Base-by-base conservation (phyloP, 2,113 vertebrate species). In the Bos javanicus region DNA sequence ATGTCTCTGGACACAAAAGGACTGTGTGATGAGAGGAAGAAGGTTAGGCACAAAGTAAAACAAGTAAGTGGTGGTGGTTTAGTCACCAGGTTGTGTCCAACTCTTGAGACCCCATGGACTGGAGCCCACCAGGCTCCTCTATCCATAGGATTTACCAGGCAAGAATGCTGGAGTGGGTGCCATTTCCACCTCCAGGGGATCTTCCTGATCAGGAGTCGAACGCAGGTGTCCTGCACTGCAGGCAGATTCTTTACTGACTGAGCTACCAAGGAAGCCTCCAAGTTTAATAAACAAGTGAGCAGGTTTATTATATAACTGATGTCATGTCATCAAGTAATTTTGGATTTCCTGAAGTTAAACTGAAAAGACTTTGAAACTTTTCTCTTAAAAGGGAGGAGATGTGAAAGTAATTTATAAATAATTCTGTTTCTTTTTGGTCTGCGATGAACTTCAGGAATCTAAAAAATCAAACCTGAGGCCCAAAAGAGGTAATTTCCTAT, bases 401-500 rank as follows among this genome's bases (percentile, higher is more conserved):
- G 5, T 57, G 28, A 91, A 94, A 89, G 46, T 86, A 81, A 88
- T 85, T 94, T 56, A 91, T 11, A 89, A 84, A 62, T n/a, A 56
- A 95, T 67, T 64, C 5, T 43, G 81, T 33, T 48, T 52, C 33
- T 17, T 91, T 54, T 10, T 90, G 16, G 74, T 80, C 88, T 52
- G 21, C 56, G 43, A 85, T 33, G 39, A 88, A 97, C 64, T 23
- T 56, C 48, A 94, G 90, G 96, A 94, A 81, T 62, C 74, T 90
- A 80, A 60, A 48, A 98, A 96, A 46, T 93, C 46, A 87, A 67
- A 82, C 26, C 19, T 91, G 43, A 6, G 39, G 23, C 28, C 46
- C 76, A 76, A 52, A 90, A 94, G 8, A 56, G 76, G 21, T 16
- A 46, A 71, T 80, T 97, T 91, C 83, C 94, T 97, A 64, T 60